Conservation (phyloP, 2,888 invertebrate species). For the Amaurobius ferox region DNA sequence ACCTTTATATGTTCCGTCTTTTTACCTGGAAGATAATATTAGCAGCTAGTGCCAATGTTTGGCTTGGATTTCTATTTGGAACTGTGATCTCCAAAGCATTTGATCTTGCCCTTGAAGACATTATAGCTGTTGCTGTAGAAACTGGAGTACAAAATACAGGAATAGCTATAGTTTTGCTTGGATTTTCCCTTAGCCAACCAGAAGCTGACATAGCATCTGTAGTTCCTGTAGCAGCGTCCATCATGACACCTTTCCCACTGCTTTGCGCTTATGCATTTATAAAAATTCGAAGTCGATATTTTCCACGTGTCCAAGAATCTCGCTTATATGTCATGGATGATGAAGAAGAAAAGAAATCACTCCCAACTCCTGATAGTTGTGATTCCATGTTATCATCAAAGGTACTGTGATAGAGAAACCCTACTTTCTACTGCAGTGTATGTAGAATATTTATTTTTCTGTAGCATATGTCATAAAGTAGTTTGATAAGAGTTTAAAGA, state of each 20-base stretch:
- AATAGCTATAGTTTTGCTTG: slow-evolving; percentile 90
- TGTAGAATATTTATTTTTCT: not conserved
- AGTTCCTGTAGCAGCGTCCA: slow-evolving; percentile 72
- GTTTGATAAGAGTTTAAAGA: not conserved
- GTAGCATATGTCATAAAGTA: not conserved
- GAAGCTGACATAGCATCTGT: slow-evolving; percentile 87
- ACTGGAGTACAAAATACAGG: slow-evolving; percentile 95
- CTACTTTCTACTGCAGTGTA: not conserved
- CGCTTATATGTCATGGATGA: slow-evolving; percentile 55
- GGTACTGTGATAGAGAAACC: slow-evolving; percentile 13
- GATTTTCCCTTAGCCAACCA: slow-evolving; percentile 88
- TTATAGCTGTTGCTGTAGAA: slow-evolving; percentile 91
- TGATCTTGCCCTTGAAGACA: slow-evolving; percentile 83
- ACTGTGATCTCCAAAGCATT: slow-evolving; percentile 82
- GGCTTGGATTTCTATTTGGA: slow-evolving; percentile 87
- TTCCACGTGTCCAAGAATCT: slow-evolving; percentile 15
- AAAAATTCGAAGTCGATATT: slow-evolving; percentile 48
- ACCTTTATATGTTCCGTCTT: slow-evolving; percentile 90
- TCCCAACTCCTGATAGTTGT: slow-evolving; percentile 37
- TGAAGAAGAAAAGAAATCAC: slow-evolving; percentile 55
- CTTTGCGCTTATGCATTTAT: slow-evolving; percentile 59
- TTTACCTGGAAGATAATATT: slow-evolving; percentile 91
- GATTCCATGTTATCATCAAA: slow-evolving; percentile 44
- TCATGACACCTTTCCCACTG: slow-evolving; percentile 90
- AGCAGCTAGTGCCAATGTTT: slow-evolving; percentile 88